A percentile compares a stretch with the other conserved stretches of the same genome.
Evolutionary conservation across 1,140 invertebrate genomes (phyloP).

Genomic region (Caerostris darwini): DNA sequence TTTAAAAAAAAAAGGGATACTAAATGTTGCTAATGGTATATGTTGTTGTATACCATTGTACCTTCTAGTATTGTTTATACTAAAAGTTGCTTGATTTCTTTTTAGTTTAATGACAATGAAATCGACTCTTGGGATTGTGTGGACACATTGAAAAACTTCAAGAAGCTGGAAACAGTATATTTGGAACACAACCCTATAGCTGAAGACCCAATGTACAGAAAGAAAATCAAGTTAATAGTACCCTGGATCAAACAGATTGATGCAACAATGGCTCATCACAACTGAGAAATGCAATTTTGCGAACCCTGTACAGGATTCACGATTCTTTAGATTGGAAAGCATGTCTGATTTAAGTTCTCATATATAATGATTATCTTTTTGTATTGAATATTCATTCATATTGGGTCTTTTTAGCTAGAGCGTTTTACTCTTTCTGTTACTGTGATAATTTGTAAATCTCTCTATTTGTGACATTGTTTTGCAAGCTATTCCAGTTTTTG

Average conservation of each 20-base stretch:
- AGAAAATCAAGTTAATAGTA: constrained; percentile 94
- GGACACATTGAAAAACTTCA: constrained; percentile 88
- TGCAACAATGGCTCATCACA: constrained; percentile 86
- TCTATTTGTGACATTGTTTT: background rate
- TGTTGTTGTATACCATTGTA: too few relatives aligned
- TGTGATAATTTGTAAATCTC: background rate
- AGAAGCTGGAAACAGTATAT: constrained; percentile 93
- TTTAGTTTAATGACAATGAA: constrained; percentile 95
- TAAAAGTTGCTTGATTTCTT: constrained; percentile 75
- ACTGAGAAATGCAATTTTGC: background rate
- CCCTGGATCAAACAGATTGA: constrained; percentile 96
- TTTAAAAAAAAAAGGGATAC: too few relatives aligned
- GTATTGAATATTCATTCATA: background rate
- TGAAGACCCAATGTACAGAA: constrained; percentile 91
- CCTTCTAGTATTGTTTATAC: too few relatives aligned
- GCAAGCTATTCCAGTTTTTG: background rate
- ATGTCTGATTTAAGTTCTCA: background rate
- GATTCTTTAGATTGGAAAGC: background rate
- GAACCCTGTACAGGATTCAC: background rate
- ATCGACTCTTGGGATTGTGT: constrained; percentile 93
- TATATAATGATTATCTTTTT: background rate
- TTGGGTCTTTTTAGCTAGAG: background rate
- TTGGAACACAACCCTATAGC: constrained; percentile 95
- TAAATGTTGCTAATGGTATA: too few relatives aligned
- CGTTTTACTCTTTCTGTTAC: background rate